A percentile compares a stretch with the other conserved stretches of the same genome.
Evolutionary conservation across 2,113 vertebrate genomes (phyloP).

Genomic region (Phocoena sinus): DNA sequence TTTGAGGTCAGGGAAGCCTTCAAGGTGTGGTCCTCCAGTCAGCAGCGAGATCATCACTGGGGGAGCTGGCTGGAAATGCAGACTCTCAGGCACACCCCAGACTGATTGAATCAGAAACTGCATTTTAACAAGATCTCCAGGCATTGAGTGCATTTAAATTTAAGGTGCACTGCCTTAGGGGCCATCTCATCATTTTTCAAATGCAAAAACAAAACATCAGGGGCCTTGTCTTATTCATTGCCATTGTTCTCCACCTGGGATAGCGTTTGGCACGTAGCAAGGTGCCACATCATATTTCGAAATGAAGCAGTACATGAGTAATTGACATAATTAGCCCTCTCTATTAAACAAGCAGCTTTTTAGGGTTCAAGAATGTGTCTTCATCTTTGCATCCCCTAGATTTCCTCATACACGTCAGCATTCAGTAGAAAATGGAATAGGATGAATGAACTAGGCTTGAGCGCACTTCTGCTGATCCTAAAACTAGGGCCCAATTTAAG

Average conservation of each 20-base stretch:
- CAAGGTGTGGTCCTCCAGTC: not conserved
- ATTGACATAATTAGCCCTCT: not conserved
- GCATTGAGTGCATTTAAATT: not conserved
- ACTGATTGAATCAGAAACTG: not conserved
- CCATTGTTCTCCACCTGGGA: not conserved
- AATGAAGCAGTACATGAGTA: not conserved
- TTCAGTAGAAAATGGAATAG: not conserved
- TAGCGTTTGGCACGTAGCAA: not conserved
- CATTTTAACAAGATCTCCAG: not conserved
- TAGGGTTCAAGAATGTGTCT: not conserved
- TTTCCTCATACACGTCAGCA: not conserved
- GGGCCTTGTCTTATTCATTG: not conserved
- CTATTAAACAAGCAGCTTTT: not conserved
- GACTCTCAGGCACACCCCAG: not conserved
- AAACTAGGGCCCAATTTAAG: not conserved
- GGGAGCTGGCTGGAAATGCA: not conserved
- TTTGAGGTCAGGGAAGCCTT: not conserved
- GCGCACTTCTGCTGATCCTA: not conserved
- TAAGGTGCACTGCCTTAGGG: not conserved
- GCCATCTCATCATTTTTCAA: not conserved
- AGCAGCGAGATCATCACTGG: fast-evolving
- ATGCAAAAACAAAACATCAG: not conserved
- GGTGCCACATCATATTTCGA: not conserved
- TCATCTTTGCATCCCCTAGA: not conserved
- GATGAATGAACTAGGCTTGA: not conserved